Conservation (phyloP, 2,797 vertebrate species). For the Lepidocolaptes lacrymiger region DNA sequence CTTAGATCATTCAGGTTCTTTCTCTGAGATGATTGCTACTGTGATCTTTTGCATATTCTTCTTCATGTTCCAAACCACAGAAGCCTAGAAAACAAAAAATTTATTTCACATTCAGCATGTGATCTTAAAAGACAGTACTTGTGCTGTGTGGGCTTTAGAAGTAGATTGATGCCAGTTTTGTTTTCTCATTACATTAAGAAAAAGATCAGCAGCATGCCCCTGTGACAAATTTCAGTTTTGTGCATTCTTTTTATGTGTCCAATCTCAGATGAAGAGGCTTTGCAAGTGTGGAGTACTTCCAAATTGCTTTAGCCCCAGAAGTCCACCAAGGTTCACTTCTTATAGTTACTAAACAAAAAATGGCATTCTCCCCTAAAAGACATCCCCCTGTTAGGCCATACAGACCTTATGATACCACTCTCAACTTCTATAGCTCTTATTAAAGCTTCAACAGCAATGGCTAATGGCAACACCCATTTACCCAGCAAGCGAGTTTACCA, state of each 20-base stretch:
- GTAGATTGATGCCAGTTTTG: background rate
- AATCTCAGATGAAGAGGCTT: background rate
- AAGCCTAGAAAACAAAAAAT: background rate
- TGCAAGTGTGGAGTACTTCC: background rate
- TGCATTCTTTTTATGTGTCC: background rate
- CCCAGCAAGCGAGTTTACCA: background rate
- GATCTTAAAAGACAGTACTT: background rate
- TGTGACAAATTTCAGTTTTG: background rate
- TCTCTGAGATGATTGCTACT: background rate
- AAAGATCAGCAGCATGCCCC: background rate
- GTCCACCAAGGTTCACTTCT: background rate
- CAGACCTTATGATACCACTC: accelerated
- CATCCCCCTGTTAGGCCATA: background rate
- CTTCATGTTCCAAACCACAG: background rate
- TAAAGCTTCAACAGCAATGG: background rate
- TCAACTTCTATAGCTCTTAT: background rate
- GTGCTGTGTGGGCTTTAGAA: background rate
- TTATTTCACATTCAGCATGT: background rate
- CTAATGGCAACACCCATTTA: background rate
- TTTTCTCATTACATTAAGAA: background rate
- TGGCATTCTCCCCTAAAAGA: background rate
- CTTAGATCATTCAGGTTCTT: background rate
- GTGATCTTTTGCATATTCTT: background rate
- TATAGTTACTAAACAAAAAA: background rate
- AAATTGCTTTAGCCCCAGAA: background rate